Evolutionary conservation across 2,797 vertebrate genomes (phyloP).

Genomic region (Microctenopoma stevenorrisi): DNA sequence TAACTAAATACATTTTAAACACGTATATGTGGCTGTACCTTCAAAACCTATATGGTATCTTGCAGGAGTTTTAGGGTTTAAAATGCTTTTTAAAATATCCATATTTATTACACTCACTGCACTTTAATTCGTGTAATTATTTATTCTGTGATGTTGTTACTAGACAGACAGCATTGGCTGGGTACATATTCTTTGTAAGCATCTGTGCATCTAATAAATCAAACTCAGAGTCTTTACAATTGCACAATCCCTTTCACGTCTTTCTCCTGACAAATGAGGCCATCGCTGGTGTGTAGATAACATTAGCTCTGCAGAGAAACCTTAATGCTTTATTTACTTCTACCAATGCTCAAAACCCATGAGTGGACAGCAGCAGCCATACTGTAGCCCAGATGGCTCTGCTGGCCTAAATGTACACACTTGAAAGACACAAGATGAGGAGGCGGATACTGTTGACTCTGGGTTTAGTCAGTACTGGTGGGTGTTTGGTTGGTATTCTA

Average conservation of each 20-base stretch:
- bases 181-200: too few species aligned
- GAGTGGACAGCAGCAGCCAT: not conserved
- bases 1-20: not conserved
- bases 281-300: conserved; percentile 20
- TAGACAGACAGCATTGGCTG: too few species aligned
- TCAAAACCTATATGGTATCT: conserved; percentile 30
- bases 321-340: conserved; percentile 41
- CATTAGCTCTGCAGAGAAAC: conserved; percentile 2
- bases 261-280: conserved; percentile 19
- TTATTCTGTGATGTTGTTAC: too few species aligned
- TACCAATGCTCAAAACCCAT: not conserved
- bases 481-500: conserved; percentile 56
- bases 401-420: conserved; percentile 29
- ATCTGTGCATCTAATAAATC: too few species aligned
- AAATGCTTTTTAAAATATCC: not conserved
- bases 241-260: not conserved
- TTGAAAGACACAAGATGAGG: conserved; percentile 40
- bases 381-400: conserved; percentile 39
- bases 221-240: conserved; percentile 5
- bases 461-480: conserved; percentile 28
- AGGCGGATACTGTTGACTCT: conserved; percentile 41
- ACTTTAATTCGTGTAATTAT: too few species aligned
- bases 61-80: conserved; percentile 1
- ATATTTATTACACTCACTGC: not conserved
- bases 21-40: conserved; percentile 6